Conservation (phyloP, 2,797 vertebrate species). For the Cossypha niveicapilla region DNA sequence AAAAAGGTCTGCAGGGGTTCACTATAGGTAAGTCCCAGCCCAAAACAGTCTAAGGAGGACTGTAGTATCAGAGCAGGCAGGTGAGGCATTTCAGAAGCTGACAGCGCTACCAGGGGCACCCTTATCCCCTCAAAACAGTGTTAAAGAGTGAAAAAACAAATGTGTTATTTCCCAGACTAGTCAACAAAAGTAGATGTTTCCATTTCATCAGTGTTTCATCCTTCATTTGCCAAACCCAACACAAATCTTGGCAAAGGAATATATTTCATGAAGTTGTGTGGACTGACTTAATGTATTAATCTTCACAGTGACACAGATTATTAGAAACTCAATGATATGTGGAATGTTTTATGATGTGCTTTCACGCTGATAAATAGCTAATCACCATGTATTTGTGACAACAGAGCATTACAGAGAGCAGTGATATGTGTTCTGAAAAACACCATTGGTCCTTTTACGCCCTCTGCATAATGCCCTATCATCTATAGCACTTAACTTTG, state of each 20-base stretch:
- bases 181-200: neutral
- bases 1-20: neutral
- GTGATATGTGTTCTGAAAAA: constrained; percentile 29
- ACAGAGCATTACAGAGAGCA: constrained; percentile 27
- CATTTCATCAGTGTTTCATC: neutral
- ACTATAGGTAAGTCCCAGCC: neutral
- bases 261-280: constrained; percentile 5
- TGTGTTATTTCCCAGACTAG: neutral
- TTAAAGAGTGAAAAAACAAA: neutral
- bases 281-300: constrained; percentile 35
- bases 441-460: neutral
- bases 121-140: neutral
- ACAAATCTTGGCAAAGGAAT: constrained; percentile 12
- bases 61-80: neutral
- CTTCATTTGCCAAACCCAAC: constrained; percentile 2
- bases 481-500: constrained; percentile 29
- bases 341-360: constrained; percentile 37
- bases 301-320: constrained; percentile 6
- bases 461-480: constrained; percentile 32
- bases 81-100: neutral
- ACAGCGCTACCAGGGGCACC: rapidly evolving
- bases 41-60: neutral
- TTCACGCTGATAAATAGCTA: constrained; percentile 44
- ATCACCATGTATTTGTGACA: constrained; percentile 42
- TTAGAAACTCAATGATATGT: constrained; percentile 7